These are phyloP conservation scores for Elachura formosa DNA, from an alignment of 2,113 vertebrate genomes.

Conservation along the genomic window DNA sequence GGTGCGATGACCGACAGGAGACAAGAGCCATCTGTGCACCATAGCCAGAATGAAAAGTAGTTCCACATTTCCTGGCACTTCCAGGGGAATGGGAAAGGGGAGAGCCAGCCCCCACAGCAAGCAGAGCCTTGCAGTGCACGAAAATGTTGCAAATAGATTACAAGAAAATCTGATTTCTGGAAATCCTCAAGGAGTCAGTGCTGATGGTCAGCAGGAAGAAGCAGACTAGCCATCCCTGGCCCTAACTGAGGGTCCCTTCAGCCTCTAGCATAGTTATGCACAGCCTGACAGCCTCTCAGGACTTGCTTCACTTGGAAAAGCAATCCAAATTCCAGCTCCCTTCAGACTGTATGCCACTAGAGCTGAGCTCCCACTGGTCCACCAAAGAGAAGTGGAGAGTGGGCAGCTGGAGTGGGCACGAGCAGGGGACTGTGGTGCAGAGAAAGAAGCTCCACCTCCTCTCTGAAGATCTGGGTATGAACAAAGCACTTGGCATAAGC, in stretches of 20 bases:
- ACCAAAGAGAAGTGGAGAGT: background rate
- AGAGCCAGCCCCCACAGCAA: background rate
- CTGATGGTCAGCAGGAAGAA: background rate
- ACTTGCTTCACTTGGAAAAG: background rate
- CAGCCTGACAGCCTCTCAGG: background rate
- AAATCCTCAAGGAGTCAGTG: background rate
- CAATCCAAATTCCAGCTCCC: background rate
- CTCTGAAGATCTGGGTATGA: rapidly evolving
- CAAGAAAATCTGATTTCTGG: background rate
- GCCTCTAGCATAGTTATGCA: background rate
- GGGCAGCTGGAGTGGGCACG: background rate
- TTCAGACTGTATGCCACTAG: no score
- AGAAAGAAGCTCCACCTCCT: background rate
- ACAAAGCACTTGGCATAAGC: background rate
- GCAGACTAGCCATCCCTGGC: background rate
- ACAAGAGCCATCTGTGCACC: background rate
- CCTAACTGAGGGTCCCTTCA: background rate
- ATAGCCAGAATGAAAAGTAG: rapidly evolving
- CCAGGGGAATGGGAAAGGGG: background rate
- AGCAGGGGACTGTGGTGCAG: background rate
- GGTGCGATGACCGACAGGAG: rapidly evolving
- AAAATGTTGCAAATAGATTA: background rate
- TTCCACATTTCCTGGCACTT: background rate
- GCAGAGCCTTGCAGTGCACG: background rate
- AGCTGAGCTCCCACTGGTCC: background rate